Percentiles rank a stretch among this genome's conserved stretches.
These are phyloP conservation scores for Caranx ignobilis DNA, from an alignment of 2,113 vertebrate species.

Conservation along the genomic window DNA sequence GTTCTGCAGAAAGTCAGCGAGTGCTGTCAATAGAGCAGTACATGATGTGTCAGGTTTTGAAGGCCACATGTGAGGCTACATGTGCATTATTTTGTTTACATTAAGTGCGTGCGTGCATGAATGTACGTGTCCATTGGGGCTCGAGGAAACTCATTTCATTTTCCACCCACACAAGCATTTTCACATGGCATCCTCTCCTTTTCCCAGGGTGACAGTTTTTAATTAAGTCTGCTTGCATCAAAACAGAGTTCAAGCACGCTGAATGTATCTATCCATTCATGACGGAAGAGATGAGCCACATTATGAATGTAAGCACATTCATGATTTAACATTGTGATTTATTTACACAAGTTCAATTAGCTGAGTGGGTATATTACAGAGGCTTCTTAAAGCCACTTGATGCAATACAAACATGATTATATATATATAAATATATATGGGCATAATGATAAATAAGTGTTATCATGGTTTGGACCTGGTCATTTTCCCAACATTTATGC, in stretches of 20 bases:
- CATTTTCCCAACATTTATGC: constrained; percentile 7
- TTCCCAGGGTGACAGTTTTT: constrained; percentile 50
- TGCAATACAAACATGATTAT: constrained; percentile 14
- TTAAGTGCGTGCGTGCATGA: constrained; percentile 1
- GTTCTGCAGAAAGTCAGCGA: constrained; percentile 32
- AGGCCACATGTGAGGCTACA: constrained; percentile 10
- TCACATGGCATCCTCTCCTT: constrained; percentile 29
- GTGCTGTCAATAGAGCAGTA: constrained; percentile 30
- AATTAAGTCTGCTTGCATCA: constrained; percentile 58
- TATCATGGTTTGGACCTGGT: constrained; percentile 15
- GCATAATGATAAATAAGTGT: constrained; percentile 18
- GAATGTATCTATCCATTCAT: constrained; percentile 65
- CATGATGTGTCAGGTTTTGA: constrained; percentile 23
- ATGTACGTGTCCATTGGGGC: not conserved
- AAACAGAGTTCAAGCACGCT: constrained; percentile 46
- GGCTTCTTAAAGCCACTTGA: constrained; percentile 9
- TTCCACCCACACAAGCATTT: constrained; percentile 48
- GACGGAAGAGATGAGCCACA: constrained; percentile 46
- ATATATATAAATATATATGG: not conserved
- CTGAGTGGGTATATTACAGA: constrained; percentile 19
- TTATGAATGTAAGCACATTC: constrained; percentile 61
- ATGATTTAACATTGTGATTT: constrained; percentile 40
- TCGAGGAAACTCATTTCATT: constrained; percentile 35
- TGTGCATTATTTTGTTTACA: constrained; percentile 24
- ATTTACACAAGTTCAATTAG: constrained; percentile 35